These are phyloP conservation scores for Lanistes nyassanus DNA, from an alignment of 1,140 invertebrate genomes.

Conservation along the genomic window DNA sequence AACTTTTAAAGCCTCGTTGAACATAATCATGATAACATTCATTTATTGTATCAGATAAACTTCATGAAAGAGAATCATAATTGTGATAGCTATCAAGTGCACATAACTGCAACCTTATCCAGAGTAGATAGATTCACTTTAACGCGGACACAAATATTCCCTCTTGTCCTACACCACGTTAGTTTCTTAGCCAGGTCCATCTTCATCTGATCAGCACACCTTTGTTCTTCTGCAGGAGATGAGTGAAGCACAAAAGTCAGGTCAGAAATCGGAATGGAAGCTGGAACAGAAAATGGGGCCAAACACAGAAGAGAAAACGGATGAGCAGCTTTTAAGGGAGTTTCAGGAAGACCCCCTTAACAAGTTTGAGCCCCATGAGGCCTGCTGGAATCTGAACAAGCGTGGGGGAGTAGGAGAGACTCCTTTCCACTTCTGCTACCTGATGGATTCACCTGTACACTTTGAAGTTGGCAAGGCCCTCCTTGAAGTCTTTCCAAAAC, in stretches of 20 bases:
- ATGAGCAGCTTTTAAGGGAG: constrained; percentile 46
- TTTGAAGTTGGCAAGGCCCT: constrained; percentile 85
- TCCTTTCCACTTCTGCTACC: constrained; percentile 92
- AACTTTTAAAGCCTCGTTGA: too few species aligned
- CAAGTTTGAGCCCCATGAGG: constrained; percentile 54
- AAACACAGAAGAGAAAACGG: constrained; percentile 36
- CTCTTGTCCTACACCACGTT: neutral
- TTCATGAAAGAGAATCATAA: too few species aligned
- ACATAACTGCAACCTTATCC: too few species aligned
- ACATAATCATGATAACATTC: too few species aligned
- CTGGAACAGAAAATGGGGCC: constrained; percentile 7
- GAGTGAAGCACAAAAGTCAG: neutral
- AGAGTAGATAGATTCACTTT: neutral
- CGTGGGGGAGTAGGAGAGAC: constrained; percentile 94
- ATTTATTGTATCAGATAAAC: too few species aligned
- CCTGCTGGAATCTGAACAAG: constrained; percentile 96
- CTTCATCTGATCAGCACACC: neutral
- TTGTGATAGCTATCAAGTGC: too few species aligned
- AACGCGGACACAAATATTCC: neutral
- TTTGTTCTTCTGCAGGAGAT: neutral
- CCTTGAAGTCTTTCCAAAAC: constrained; percentile 89
- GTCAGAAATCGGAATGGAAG: constrained; percentile 8
- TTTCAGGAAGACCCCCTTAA: constrained; percentile 56
- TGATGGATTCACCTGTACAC: constrained; percentile 90
- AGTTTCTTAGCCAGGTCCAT: neutral